Conservation (phyloP, 1,140 invertebrate genomes). For the Drosophila ohnishii region DNA sequence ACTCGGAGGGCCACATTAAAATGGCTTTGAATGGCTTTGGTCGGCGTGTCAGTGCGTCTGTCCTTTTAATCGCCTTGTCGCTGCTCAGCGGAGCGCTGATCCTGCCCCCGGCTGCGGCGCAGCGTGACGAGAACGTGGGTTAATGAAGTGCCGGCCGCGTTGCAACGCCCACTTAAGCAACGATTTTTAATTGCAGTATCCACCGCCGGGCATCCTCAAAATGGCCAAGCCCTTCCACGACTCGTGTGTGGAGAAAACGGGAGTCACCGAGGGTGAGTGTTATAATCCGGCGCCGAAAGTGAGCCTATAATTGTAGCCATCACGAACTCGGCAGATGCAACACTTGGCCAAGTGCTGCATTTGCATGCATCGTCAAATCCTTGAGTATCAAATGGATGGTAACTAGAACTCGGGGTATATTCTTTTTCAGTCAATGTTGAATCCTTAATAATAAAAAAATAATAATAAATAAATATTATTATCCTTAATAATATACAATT, state of each 20-base stretch:
- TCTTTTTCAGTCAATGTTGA: neutral
- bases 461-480: no score
- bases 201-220: slow-evolving; percentile 73
- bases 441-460: no score
- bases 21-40: slow-evolving; percentile 81
- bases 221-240: slow-evolving; percentile 80
- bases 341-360: slow-evolving; percentile 9
- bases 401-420: neutral
- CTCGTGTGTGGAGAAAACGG: slow-evolving; percentile 73
- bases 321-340: neutral
- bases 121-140: slow-evolving; percentile 77
- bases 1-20: slow-evolving; percentile 64
- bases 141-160: slow-evolving; percentile 58
- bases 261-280: slow-evolving; percentile 75
- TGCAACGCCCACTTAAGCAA: slow-evolving; percentile 62
- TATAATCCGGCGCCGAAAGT: slow-evolving; percentile 3
- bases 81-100: slow-evolving; percentile 66
- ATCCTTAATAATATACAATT: no score
- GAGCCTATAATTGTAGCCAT: slow-evolving; percentile 28
- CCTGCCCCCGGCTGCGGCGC: slow-evolving; percentile 65
- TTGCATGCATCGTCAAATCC: neutral
- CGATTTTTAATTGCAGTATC: slow-evolving; percentile 78
- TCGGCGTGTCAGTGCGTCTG: slow-evolving; percentile 57
- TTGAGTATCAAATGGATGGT: neutral
- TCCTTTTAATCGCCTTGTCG: slow-evolving; percentile 81